Evolutionary conservation across 2,888 invertebrate genomes (phyloP).

Genomic region (Microchrysa polita): DNA sequence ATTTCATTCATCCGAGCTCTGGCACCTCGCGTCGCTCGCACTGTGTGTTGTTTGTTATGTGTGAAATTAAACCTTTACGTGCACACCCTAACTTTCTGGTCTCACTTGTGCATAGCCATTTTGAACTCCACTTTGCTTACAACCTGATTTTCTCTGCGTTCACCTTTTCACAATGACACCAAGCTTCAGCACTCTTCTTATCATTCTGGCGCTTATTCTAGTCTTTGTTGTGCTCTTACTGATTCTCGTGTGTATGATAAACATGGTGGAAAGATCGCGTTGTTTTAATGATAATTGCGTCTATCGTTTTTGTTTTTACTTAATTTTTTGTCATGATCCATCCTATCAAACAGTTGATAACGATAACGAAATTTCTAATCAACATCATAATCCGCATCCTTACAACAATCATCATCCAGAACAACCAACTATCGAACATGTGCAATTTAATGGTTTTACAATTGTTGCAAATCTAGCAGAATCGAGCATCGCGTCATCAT

Average conservation of each 20-base stretch:
- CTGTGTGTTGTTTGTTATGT: too few species aligned
- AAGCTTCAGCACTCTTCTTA: slow-evolving; percentile 27
- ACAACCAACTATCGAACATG: slow-evolving; percentile 1
- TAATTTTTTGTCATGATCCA: slow-evolving; percentile 37
- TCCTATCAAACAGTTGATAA: slow-evolving; percentile 39
- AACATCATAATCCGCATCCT: too few species aligned
- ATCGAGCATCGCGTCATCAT: slow-evolving; percentile 43
- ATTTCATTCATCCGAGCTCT: background rate
- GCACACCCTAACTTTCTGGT: background rate
- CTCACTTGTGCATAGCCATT: too few species aligned
- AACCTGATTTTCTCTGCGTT: too few species aligned
- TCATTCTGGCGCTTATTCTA: slow-evolving; percentile 15
- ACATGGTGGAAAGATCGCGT: background rate
- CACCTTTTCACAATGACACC: background rate
- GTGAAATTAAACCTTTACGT: background rate
- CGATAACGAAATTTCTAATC: background rate
- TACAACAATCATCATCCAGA: background rate
- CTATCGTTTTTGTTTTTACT: slow-evolving; percentile 22
- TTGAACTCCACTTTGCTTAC: too few species aligned
- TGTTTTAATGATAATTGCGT: slow-evolving; percentile 1
- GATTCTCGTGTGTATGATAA: slow-evolving; percentile 27
- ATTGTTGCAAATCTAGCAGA: slow-evolving; percentile 1
- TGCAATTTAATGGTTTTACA: slow-evolving; percentile 9
- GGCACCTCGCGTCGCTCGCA: too few species aligned
- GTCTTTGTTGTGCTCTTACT: slow-evolving; percentile 19